phyloP scores from a whole-genome alignment of 2,888 invertebrate genomes.

The Lasius platythorax region DNA sequence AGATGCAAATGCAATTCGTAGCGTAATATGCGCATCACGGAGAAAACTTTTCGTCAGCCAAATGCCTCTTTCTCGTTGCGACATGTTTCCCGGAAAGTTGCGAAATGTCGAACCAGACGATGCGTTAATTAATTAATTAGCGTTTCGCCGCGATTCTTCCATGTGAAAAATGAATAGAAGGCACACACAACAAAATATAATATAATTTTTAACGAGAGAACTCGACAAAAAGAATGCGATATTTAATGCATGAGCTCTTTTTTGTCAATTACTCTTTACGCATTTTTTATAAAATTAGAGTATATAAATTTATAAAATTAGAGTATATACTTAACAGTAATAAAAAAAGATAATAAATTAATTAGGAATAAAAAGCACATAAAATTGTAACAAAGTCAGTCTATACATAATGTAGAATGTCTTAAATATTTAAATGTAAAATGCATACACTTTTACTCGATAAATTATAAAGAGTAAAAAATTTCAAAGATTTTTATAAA shows the following conservation, averaged over 20 bases:
- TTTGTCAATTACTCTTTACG: background rate
- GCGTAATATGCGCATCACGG: slow-evolving; percentile 21
- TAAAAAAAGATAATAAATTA: background rate
- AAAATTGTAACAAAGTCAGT: background rate
- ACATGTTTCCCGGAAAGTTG: slow-evolving; percentile 29
- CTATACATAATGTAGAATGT: background rate
- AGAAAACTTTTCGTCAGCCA: slow-evolving; percentile 51
- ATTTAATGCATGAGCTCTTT: slow-evolving; percentile 6
- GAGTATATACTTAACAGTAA: background rate
- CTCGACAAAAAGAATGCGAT: slow-evolving; percentile 1
- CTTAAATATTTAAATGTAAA: background rate
- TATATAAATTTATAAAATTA: background rate
- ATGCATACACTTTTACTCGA: background rate
- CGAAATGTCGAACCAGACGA: slow-evolving; percentile 44
- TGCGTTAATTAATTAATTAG: slow-evolving; percentile 58
- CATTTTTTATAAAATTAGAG: background rate
- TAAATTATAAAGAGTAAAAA: slow-evolving; percentile 3
- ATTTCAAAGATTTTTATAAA: background rate
- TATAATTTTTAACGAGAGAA: slow-evolving; percentile 2
- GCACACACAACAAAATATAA: background rate
- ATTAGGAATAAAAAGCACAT: background rate
- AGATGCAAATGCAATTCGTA: slow-evolving; percentile 54
- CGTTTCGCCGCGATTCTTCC: background rate
- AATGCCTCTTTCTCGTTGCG: slow-evolving; percentile 33
- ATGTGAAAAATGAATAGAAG: background rate